Percentiles rank a stretch among this genome's conserved stretches.
Conservation (phyloP, 2,797 vertebrate genomes). For the Hydrocynus forskahlii region DNA sequence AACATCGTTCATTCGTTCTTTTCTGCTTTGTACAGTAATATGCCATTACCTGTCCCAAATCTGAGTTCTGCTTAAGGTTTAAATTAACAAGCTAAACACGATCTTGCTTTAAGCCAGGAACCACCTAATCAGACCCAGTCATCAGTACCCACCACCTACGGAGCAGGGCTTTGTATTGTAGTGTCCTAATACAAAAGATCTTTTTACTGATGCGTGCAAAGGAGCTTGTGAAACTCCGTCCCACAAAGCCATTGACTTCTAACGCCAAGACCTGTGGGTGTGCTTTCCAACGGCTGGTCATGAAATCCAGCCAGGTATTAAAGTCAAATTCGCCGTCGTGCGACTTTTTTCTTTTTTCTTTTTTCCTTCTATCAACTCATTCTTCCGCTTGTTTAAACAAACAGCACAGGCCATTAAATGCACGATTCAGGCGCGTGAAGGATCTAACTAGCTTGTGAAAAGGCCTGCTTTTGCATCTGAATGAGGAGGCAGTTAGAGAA, state of each 20-base stretch:
- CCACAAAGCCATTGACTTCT: constrained; percentile 68
- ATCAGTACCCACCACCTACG: constrained; percentile 63
- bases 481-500: constrained; percentile 56
- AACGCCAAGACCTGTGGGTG: constrained; percentile 73
- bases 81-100: constrained; percentile 71
- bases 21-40: neutral
- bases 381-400: constrained; percentile 70
- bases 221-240: constrained; percentile 67
- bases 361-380: constrained; percentile 30
- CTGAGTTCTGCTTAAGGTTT: constrained; percentile 71
- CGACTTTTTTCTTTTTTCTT: neutral
- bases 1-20: neutral
- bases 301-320: constrained; percentile 27
- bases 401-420: constrained; percentile 71
- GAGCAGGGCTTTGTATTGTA: constrained; percentile 65
- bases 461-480: constrained; percentile 59
- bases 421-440: constrained; percentile 68
- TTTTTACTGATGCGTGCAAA: constrained; percentile 62
- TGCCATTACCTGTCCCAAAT: neutral
- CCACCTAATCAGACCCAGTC: constrained; percentile 71
- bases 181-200: constrained; percentile 64
- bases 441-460: constrained; percentile 64
- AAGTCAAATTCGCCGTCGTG: neutral
- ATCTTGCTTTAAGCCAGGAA: constrained; percentile 67
- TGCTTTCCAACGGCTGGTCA: constrained; percentile 59